These are phyloP conservation scores for Yponomeuta malinellus DNA, from an alignment of 2,888 invertebrate genomes.

Conservation along the genomic window DNA sequence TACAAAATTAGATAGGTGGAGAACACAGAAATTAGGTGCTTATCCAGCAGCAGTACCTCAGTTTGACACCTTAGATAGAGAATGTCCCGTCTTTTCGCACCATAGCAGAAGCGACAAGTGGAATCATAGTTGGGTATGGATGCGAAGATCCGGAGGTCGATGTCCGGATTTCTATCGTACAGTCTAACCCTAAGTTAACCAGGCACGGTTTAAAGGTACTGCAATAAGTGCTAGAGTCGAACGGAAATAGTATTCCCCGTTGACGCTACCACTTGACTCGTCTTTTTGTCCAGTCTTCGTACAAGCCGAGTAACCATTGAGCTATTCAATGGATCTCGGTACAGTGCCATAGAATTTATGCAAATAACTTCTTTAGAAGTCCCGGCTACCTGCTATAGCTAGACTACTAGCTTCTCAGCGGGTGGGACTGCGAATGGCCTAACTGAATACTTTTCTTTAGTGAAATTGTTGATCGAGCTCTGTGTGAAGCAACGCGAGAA, in stretches of 20 bases:
- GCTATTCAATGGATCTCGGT: neutral
- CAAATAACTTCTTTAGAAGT: constrained; percentile 1
- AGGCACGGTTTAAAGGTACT: too few relatives aligned
- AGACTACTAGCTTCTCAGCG: too few relatives aligned
- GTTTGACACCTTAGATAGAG: neutral
- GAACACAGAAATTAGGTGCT: too few relatives aligned
- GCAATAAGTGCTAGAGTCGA: too few relatives aligned
- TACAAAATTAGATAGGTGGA: too few relatives aligned
- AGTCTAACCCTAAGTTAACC: too few relatives aligned
- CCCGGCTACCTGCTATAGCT: neutral
- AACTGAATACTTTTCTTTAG: too few relatives aligned
- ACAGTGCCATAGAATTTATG: neutral
- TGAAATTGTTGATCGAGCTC: too few relatives aligned
- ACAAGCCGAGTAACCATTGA: neutral
- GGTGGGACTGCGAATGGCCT: too few relatives aligned
- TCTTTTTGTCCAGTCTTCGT: neutral
- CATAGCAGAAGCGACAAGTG: constrained; percentile 10
- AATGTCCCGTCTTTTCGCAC: neutral
- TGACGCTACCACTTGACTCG: neutral
- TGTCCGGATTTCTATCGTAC: neutral
- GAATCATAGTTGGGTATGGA: constrained; percentile 2
- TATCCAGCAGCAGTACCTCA: neutral
- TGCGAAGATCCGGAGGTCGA: constrained; percentile 3
- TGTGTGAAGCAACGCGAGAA: too few relatives aligned
- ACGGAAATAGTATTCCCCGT: too few relatives aligned